phyloP scores from a whole-genome alignment of 2,888 invertebrate species.

The Hypena proboscidalis region DNA sequence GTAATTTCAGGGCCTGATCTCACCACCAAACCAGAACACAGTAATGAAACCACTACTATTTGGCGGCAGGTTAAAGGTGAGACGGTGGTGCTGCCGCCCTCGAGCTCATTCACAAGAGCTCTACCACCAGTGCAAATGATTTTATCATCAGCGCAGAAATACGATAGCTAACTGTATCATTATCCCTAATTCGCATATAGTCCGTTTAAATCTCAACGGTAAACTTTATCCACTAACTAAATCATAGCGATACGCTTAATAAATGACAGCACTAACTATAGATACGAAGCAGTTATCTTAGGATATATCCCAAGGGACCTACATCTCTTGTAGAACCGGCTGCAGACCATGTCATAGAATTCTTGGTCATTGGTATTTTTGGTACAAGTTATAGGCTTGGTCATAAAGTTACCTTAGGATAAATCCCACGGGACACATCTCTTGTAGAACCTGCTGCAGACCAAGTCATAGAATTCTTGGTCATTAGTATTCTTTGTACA shows the following conservation, averaged over 20 bases:
- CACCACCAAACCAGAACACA: too few species aligned
- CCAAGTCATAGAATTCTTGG: slow-evolving; percentile 29
- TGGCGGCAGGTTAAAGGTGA: too few species aligned
- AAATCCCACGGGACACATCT: slow-evolving; percentile 34
- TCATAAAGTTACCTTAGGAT: slow-evolving; percentile 12
- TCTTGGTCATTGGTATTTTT: slow-evolving; percentile 10
- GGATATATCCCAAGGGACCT: slow-evolving; percentile 30
- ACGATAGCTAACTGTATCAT: too few species aligned
- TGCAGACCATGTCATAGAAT: slow-evolving; percentile 28
- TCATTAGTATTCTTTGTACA: slow-evolving; percentile 10
- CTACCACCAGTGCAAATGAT: too few species aligned
- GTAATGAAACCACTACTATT: too few species aligned
- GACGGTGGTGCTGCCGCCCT: too few species aligned
- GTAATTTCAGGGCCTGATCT: too few species aligned
- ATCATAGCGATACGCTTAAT: slow-evolving; percentile 8
- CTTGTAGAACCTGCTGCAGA: slow-evolving; percentile 31
- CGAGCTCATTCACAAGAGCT: too few species aligned
- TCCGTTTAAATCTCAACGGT: not conserved
- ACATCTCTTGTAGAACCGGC: slow-evolving; percentile 35
- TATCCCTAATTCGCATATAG: not conserved
- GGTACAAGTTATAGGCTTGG: slow-evolving; percentile 20
- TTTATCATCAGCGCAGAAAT: too few species aligned
- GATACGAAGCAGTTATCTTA: slow-evolving; percentile 18
- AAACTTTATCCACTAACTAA: slow-evolving; percentile 1
- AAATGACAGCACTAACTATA: slow-evolving; percentile 22